Base-by-base conservation (phyloP, 2,888 invertebrate genomes). In the Andrena flavipes region DNA sequence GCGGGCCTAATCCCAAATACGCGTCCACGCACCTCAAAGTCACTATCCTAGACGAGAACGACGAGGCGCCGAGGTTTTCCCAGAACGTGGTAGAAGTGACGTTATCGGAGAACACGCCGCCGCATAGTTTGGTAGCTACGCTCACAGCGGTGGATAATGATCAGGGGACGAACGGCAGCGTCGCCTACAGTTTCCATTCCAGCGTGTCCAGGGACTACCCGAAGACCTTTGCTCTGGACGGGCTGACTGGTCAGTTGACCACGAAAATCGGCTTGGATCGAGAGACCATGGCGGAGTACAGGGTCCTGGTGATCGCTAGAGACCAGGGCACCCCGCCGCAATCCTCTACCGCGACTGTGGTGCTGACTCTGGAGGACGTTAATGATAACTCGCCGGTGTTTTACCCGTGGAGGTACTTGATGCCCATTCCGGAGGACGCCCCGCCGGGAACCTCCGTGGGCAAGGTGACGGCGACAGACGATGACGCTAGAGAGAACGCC, bases 341-440 rank as follows among this genome's bases (percentile, higher is more conserved):
- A 92, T 98, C 98, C 23, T 98, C 99, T 7, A 98, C 98, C 0
- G 98, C 98, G 8, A 97, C 98, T 0, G 96, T 99, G 69, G 95
- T 96, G 90, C 94, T 99, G 6, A 96, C 95, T 86, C 96, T 99
- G 23, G 95, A 96, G 80, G 99, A 99, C 94, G 96, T 98, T 16
- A 99, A 99, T 94, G 99, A 99, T 94, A 99, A 99, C 93, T 96
- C 96, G 89, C 99, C 99, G 0, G 96, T 96, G 90, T 99, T 99
- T 95, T 99, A 99, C 94, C 99, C 99, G 0, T 96, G 96, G 92
- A 96, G 96, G 91, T 99, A 99, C 94, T 97, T 98, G 92, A 95
- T 97, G 88, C 95, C 96, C 60, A 95, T 98, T 60, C 95, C 96
- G 49, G 97, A 97, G 90, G 96, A 97, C 91, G 94, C 96, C 49